These are phyloP conservation scores for Cylloceria caligata DNA, from an alignment of 2,888 invertebrate species.

Conservation along the genomic window DNA sequence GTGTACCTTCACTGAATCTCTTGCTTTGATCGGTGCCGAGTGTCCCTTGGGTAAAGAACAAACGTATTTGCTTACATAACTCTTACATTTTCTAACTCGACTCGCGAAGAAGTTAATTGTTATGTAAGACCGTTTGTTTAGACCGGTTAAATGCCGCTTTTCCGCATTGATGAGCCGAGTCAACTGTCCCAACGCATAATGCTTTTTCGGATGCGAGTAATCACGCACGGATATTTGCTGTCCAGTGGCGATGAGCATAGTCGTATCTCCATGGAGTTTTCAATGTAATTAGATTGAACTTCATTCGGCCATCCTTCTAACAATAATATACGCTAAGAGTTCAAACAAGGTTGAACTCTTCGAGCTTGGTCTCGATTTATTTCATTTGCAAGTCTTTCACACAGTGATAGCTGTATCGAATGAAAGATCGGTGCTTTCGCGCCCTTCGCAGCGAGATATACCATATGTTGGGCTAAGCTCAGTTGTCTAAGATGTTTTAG, in stretches of 20 bases:
- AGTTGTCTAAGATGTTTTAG: constrained; percentile 49
- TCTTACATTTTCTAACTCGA: not conserved
- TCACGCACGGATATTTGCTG: not conserved
- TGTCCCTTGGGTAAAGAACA: not conserved
- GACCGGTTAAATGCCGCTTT: not conserved
- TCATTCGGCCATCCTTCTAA: not conserved
- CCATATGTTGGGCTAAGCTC: not conserved
- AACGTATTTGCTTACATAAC: constrained; percentile 20
- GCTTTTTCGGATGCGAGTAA: no score
- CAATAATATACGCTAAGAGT: not conserved
- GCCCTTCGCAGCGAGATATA: not conserved
- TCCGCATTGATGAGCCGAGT: not conserved
- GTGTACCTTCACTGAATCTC: constrained; percentile 22
- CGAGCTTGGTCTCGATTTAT: constrained; percentile 5
- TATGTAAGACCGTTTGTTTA: not conserved
- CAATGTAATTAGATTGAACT: not conserved
- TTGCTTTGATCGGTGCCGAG: constrained; percentile 32
- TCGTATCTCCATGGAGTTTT: not conserved
- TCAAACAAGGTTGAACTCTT: not conserved
- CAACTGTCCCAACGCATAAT: no score
- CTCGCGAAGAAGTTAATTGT: not conserved
- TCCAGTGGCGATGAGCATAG: not conserved
- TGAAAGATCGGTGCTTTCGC: constrained; percentile 33
- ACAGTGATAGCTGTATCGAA: not conserved
- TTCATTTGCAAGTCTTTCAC: constrained; percentile 1